Base-by-base conservation (phyloP, 2,888 invertebrate species). In the Saturnia pavonia region DNA sequence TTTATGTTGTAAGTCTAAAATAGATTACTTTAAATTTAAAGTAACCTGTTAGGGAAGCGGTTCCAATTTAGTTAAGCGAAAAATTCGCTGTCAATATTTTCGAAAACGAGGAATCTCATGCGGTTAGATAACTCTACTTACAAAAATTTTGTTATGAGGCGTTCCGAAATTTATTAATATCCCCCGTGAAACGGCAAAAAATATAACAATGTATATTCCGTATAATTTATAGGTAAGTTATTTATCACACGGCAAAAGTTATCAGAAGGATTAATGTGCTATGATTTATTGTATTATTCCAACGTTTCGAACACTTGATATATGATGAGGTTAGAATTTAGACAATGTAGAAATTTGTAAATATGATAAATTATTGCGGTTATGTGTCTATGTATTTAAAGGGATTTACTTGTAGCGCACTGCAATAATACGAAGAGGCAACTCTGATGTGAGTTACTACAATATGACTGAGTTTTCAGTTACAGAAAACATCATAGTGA, bases 31-130 rank as follows among this genome's bases (percentile, higher is more conserved):
- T 22, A 7, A n/a, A 0, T n/a, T 22, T 22, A 22, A 22, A 54
- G 22, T 54, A 11, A 0, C 54, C 2, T n/a, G 7, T 8, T 27
- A 60, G 25, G 11, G 25, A 57, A 57, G 14, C 9, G 22, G 12
- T 27, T 27, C 57, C 25, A 60, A 60, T 60, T 60, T 60, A 14
- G 27, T 6, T 25, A 60, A 60, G 57, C 25, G 57, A 57, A 57
- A 51, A 60, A 60, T 60, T 27, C 57, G 14, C 57, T 14, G 57
- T 60, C 25, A 27, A 60, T 60, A 60, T 60, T 60, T 60, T 60
- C 14, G 27, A 27, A 65, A 65, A 40, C 6, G n/a, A 40, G 11
- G n/a, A n/a, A n/a, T n/a, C 65, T 65, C n/a, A 40, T n/a, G 22
- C 40, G 40, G 40, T 40, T 27, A 14, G 22, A 34, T 34, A 6